phyloP scores from a whole-genome alignment of 2,797 vertebrate genomes.

The Natrix natrix region DNA sequence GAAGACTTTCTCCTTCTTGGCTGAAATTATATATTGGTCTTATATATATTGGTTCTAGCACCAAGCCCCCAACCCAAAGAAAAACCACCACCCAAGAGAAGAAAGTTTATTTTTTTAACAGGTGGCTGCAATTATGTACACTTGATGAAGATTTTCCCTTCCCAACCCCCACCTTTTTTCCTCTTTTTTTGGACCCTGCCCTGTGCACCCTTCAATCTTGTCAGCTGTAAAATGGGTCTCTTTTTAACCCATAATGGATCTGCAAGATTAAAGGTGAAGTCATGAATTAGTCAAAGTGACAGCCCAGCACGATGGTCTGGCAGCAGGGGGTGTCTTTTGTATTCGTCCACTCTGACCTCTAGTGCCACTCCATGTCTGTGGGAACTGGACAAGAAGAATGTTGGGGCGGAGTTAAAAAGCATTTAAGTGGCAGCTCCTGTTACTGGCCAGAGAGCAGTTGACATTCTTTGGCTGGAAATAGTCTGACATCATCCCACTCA shows the following conservation, averaged over 20 bases:
- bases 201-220: constrained; percentile 71
- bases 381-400: constrained; percentile 77
- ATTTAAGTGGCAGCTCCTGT: constrained; percentile 60
- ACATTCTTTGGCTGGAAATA: constrained; percentile 72
- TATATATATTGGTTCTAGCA: not conserved
- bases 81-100: not conserved
- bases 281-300: constrained; percentile 76
- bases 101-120: constrained; percentile 62
- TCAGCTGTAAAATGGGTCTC: constrained; percentile 79
- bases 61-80: not conserved
- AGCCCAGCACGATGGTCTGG: constrained; percentile 70
- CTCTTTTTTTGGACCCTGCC: constrained; percentile 28
- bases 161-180: not conserved
- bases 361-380: constrained; percentile 73
- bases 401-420: constrained; percentile 66
- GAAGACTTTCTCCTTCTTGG: constrained; percentile 27
- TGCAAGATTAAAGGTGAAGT: constrained; percentile 78
- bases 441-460: constrained; percentile 60
- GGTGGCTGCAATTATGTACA: constrained; percentile 54
- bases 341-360: constrained; percentile 76
- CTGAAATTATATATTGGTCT: constrained; percentile 19
- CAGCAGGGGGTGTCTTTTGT: constrained; percentile 74
- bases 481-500: constrained; percentile 72
- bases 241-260: constrained; percentile 76
- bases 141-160: constrained; percentile 43